These are phyloP conservation scores for Hemaris fuciformis DNA, from an alignment of 2,888 invertebrate genomes.

Conservation along the genomic window DNA sequence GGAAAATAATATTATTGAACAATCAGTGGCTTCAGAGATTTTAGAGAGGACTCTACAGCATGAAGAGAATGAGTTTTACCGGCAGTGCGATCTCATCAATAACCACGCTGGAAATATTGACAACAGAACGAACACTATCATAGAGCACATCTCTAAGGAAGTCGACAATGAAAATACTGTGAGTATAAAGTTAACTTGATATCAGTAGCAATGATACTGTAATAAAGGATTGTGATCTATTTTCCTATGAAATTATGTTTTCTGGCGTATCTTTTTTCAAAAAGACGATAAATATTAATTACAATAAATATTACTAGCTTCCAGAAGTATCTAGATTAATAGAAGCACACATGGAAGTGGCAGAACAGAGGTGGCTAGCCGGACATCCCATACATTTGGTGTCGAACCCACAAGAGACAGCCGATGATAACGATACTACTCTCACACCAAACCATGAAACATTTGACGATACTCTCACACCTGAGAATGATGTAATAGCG, in stretches of 20 bases:
- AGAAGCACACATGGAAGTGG: conserved; percentile 62
- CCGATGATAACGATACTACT: conserved; percentile 55
- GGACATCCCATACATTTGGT: conserved; percentile 44
- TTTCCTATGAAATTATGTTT: too few relatives aligned
- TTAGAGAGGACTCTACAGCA: conserved; percentile 56
- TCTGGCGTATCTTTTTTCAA: neutral
- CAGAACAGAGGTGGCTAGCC: conserved; percentile 58
- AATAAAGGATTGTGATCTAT: too few relatives aligned
- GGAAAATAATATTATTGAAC: conserved; percentile 60
- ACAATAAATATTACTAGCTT: conserved; percentile 40
- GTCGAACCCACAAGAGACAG: conserved; percentile 36
- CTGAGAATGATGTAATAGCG: conserved; percentile 31
- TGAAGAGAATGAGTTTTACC: conserved; percentile 57
- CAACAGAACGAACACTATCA: conserved; percentile 67
- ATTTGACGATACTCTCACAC: conserved; percentile 63
- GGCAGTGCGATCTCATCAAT: conserved; percentile 53
- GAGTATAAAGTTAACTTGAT: conserved; percentile 29
- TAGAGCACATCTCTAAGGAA: conserved; percentile 63
- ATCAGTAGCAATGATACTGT: neutral
- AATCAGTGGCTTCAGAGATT: conserved; percentile 63
- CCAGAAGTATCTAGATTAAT: conserved; percentile 68
- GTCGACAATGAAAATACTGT: conserved; percentile 60
- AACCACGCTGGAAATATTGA: conserved; percentile 64
- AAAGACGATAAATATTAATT: neutral
- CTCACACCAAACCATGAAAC: conserved; percentile 53